Conservation (phyloP, 1,140 invertebrate genomes). For the Papilio polyxenes region DNA sequence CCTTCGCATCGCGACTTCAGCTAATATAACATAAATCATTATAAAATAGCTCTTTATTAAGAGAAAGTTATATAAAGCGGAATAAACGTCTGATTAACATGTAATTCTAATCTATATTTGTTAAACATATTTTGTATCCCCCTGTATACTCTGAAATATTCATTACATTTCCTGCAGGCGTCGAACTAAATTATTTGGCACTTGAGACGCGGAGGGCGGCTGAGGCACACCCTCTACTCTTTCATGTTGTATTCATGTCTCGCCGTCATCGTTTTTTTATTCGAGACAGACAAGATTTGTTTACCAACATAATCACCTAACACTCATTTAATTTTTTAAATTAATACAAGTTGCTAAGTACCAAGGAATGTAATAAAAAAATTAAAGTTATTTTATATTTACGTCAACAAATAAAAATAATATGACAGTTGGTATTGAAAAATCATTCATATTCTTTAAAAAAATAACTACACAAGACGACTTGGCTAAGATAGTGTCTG, state of each 20-base stretch:
- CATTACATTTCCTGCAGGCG: constrained; percentile 24
- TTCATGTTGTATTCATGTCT: constrained; percentile 36
- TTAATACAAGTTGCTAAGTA: neutral
- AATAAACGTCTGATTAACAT: constrained; percentile 5
- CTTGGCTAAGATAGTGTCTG: neutral
- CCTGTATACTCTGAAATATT: constrained; percentile 31
- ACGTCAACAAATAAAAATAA: neutral
- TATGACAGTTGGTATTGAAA: neutral
- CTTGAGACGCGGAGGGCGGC: constrained; percentile 31
- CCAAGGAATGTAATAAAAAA: too few species aligned
- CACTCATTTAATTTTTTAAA: neutral
- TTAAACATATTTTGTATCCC: constrained; percentile 28
- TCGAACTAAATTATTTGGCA: constrained; percentile 39
- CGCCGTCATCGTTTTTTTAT: constrained; percentile 28
- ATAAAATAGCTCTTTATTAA: neutral
- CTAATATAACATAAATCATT: neutral
- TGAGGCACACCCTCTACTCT: constrained; percentile 25
- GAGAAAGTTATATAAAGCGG: neutral
- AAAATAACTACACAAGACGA: neutral
- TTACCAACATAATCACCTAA: neutral
- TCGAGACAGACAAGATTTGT: neutral
- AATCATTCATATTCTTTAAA: neutral
- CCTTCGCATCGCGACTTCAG: neutral
- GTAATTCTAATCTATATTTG: too few species aligned
- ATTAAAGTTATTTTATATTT: too few species aligned